Evolutionary conservation across 2,113 vertebrate species (phyloP).

Genomic region (Anser brachyrhynchus): DNA sequence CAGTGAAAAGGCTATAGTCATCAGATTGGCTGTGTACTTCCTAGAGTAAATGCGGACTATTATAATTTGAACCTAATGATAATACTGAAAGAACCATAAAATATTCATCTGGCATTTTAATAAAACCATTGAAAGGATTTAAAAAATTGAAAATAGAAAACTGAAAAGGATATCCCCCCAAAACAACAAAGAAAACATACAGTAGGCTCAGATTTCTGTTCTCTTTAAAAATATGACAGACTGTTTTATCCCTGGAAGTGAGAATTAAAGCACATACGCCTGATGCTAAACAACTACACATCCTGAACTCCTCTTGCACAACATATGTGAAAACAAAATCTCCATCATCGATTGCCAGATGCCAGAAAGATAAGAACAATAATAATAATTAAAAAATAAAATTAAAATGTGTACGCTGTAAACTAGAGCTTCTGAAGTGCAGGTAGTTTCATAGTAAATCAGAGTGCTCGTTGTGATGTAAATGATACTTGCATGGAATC

Average conservation of each 20-base stretch:
- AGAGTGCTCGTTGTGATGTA: slow-evolving; percentile 30
- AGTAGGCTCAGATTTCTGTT: slow-evolving; percentile 49
- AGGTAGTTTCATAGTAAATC: slow-evolving; percentile 60
- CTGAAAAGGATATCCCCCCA: slow-evolving; percentile 35
- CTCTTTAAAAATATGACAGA: slow-evolving; percentile 72
- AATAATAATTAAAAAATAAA: neutral
- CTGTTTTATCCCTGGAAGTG: slow-evolving; percentile 78
- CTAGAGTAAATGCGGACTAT: neutral
- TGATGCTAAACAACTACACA: slow-evolving; percentile 74
- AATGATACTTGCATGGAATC: slow-evolving; percentile 44
- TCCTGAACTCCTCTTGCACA: slow-evolving; percentile 72
- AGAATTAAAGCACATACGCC: slow-evolving; percentile 73
- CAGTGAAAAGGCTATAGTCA: neutral
- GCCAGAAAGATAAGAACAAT: slow-evolving; percentile 63
- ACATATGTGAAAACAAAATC: slow-evolving; percentile 76
- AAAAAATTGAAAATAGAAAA: slow-evolving; percentile 8
- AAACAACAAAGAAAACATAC: neutral
- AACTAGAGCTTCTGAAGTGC: slow-evolving; percentile 36
- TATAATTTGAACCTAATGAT: neutral
- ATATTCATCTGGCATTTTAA: neutral
- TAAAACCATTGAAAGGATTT: slow-evolving; percentile 11
- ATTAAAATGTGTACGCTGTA: neutral
- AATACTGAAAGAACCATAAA: neutral
- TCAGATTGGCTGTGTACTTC: neutral
- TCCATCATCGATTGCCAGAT: slow-evolving; percentile 67